phyloP scores from a whole-genome alignment of 2,797 vertebrate species.

The Notoglanidium macrostoma region DNA sequence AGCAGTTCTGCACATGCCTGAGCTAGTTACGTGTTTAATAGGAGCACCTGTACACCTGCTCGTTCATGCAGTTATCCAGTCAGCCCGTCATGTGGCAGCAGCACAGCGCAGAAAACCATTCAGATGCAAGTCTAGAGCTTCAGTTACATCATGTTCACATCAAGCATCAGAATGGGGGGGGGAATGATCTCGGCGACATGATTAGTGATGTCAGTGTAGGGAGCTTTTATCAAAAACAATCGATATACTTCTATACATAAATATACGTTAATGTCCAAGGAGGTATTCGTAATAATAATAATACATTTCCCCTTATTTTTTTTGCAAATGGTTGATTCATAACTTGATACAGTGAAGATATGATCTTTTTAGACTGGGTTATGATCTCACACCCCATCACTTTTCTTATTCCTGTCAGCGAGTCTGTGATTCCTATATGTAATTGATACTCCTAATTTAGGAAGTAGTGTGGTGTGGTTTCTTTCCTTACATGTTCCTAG shows the following conservation, averaged over 20 bases:
- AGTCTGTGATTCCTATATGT: background rate
- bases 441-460: background rate
- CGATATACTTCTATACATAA: no score
- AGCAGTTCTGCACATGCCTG: background rate
- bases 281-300: no score
- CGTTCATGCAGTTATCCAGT: background rate
- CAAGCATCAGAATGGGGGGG: background rate
- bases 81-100: background rate
- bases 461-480: background rate
- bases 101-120: background rate
- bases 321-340: no score
- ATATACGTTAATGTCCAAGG: no score
- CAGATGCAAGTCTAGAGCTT: background rate
- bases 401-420: background rate
- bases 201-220: background rate
- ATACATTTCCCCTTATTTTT: no score
- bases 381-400: background rate
- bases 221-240: no score
- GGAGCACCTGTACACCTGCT: background rate
- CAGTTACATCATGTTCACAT: background rate
- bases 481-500: background rate
- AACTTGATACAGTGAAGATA: background rate
- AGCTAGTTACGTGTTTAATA: slow-evolving; percentile 1
- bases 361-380: background rate
- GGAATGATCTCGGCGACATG: background rate